Conservation (phyloP, 2,113 vertebrate genomes). For the Baryphthengus martii region DNA sequence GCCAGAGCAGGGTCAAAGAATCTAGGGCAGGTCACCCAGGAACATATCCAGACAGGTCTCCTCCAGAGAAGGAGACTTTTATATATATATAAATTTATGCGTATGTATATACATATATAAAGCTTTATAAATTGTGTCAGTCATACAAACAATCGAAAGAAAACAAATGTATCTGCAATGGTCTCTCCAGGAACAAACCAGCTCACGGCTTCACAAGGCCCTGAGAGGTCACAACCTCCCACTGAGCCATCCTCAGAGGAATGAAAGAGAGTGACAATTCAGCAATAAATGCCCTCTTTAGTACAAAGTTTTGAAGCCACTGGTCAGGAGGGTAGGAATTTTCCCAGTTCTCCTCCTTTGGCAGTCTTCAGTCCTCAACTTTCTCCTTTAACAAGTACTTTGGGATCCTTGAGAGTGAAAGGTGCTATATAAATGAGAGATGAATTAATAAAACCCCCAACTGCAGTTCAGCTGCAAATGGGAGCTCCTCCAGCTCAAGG, state of each 20-base stretch:
- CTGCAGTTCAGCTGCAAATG: constrained; percentile 59
- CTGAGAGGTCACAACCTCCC: neutral
- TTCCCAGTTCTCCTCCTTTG: constrained; percentile 1
- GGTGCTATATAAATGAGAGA: constrained; percentile 69
- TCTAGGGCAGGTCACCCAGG: too few species aligned
- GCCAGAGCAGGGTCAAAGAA: too few species aligned
- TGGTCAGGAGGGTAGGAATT: neutral
- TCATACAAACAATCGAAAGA: neutral
- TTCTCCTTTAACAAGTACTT: constrained; percentile 60
- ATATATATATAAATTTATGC: too few species aligned
- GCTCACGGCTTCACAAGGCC: neutral
- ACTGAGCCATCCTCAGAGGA: neutral
- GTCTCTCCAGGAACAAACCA: constrained; percentile 9
- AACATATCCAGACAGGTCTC: too few species aligned
- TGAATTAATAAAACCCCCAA: constrained; percentile 68
- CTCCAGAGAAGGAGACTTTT: too few species aligned
- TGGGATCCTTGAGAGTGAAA: constrained; percentile 64
- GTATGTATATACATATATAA: neutral
- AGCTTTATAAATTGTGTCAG: neutral
- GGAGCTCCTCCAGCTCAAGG: constrained; percentile 59
- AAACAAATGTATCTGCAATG: neutral
- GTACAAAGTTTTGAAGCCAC: constrained; percentile 12
- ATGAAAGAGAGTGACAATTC: constrained; percentile 3
- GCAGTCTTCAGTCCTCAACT: constrained; percentile 1
- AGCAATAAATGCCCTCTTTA: neutral